Percentiles rank a stretch among this genome's conserved stretches.
Conservation (phyloP, 30 jellyfish, hydroid and myxozoan genomes). For the Hydra vulgaris region DNA sequence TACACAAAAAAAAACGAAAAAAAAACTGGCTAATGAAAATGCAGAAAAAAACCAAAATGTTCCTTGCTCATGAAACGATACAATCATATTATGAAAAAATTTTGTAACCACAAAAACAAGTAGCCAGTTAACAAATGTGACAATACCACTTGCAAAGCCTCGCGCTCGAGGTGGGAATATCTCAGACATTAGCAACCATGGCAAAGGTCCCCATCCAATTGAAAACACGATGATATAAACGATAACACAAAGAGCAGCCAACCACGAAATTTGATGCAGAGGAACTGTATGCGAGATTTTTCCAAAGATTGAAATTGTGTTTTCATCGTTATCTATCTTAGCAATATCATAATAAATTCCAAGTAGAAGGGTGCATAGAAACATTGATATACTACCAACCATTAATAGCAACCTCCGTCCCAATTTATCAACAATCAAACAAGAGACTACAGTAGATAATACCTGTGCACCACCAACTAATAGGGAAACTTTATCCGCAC, state of each 20-base stretch:
- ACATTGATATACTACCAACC: slow-evolving; percentile 85
- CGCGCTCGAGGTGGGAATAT: slow-evolving; percentile 94
- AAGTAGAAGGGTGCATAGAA: slow-evolving; percentile 43
- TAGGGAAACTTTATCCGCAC: slow-evolving; percentile 46
- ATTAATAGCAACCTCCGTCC: slow-evolving; percentile 79
- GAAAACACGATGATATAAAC: slow-evolving; percentile 58
- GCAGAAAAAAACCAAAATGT: slow-evolving; percentile 95
- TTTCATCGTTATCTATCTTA: slow-evolving; percentile 4
- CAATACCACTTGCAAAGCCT: slow-evolving; percentile 80
- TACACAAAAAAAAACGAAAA: slow-evolving; percentile 65
- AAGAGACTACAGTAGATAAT: slow-evolving; percentile 71
- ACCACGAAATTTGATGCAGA: slow-evolving; percentile 48
- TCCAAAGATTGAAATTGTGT: slow-evolving; percentile 24
- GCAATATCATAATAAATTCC: slow-evolving; percentile 81
- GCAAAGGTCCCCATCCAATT: slow-evolving; percentile 97
- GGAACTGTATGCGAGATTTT: slow-evolving; percentile 51
- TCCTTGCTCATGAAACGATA: slow-evolving; percentile 59
- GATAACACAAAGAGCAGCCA: slow-evolving; percentile 55
- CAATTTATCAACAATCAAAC: slow-evolving; percentile 79
- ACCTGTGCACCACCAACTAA: slow-evolving; percentile 64
- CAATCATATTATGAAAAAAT: slow-evolving; percentile 36
- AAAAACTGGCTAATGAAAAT: slow-evolving; percentile 52
- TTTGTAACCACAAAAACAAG: slow-evolving; percentile 76
- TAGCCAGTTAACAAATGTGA: slow-evolving; percentile 74
- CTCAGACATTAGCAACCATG: slow-evolving; percentile 97